Evolutionary conservation across 53 echinoderm and acorn worm species (phyloP), one percentile per base, ranked within the genome.

Genomic region (Paelopatides confundens): DNA sequence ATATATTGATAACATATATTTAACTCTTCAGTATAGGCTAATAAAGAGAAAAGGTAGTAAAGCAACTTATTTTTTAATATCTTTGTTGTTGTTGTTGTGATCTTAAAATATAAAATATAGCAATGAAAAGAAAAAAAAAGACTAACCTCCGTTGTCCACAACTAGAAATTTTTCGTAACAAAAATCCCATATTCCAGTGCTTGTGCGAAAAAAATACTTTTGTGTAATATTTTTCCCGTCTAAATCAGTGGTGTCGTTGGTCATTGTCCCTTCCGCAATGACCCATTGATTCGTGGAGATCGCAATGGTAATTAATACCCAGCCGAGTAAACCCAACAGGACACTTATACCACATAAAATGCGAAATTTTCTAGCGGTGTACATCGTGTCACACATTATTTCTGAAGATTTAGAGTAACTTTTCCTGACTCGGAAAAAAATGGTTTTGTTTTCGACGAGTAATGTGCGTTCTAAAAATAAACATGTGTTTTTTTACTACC

Each of bases 141-240:
- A 33, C 69, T n/a, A 21, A 69, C 69, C 69, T 69, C 24, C 74
- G 7, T 39, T 39, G 38, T 39, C 74, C 7, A 23, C 3, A 18
- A 74, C 11, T 7, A 74, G 21, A 23, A 17, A 74, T 11, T 23
- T 39, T 13, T 28, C 74, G 46, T 39, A 46, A 39, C 74, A 74
- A 39, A 74, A n/a, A 7, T 74, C 74, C 74, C 74, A 74, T 74
- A 74, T 74, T n/a, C 74, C 74, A 10, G 46, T 74, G 46, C 39
- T 29, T 1, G 74, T 39, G 2, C 12, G 38, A 40, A 40, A 18
- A 7, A 43, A 74, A 10, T 33, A 14, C n/a, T 39, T 74, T 23
- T 15, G 9, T 8, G 39, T 39, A 24, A 74, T 36, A 26, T 46
- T n/a, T 24, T 74, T 40, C 14, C 74, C 74, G 5, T 74, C 18